Evolutionary conservation across 30 jellyfish, hydroid and myxozoan species (phyloP).

Genomic region (Cassiopea xamachana): DNA sequence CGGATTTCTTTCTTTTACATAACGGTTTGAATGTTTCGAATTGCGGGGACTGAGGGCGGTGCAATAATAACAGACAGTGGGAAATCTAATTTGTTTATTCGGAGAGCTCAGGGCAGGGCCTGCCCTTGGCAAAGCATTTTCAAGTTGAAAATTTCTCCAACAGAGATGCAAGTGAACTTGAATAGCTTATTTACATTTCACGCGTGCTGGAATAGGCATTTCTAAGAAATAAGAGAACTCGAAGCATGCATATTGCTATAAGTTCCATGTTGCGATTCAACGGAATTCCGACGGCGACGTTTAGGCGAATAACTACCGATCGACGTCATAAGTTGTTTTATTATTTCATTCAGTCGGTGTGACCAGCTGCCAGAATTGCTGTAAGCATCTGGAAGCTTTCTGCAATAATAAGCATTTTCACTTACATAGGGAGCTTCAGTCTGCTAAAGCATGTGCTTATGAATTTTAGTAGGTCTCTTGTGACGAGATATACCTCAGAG

Average conservation of each 20-base stretch:
- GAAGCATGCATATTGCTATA: neutral
- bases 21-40: neutral
- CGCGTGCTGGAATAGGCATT: neutral
- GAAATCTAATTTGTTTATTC: neutral
- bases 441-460: too few species aligned
- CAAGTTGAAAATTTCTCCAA: neutral
- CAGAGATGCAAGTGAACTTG: neutral
- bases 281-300: neutral
- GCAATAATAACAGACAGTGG: neutral
- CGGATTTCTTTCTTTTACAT: neutral
- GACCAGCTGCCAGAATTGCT: too few species aligned
- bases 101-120: neutral
- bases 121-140: neutral
- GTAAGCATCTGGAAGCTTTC: too few species aligned
- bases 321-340: neutral
- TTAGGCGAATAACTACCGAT: too few species aligned
- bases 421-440: too few species aligned
- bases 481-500: too few species aligned
- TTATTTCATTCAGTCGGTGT: neutral
- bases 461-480: too few species aligned
- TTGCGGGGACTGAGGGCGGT: neutral
- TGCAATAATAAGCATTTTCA: too few species aligned
- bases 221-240: neutral
- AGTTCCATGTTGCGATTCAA: neutral
- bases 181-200: neutral